Evolutionary conservation across 2,888 invertebrate species (phyloP).

Genomic region (Brachyopa scutellaris): DNA sequence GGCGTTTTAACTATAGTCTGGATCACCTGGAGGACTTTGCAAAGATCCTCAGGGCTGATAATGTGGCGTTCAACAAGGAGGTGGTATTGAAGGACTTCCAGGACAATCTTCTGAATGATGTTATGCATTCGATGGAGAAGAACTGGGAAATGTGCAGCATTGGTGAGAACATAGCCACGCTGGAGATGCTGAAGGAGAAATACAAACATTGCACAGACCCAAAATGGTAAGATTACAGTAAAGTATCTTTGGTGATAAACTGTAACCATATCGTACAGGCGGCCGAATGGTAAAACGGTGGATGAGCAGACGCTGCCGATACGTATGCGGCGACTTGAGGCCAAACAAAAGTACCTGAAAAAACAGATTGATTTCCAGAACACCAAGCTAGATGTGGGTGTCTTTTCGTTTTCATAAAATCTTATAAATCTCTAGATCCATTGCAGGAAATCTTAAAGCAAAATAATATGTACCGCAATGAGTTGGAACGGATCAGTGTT

Average conservation of each 20-base stretch:
- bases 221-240: slow-evolving; percentile 72
- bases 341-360: slow-evolving; percentile 72
- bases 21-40: slow-evolving; percentile 74
- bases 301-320: slow-evolving; percentile 74
- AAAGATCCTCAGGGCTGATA: slow-evolving; percentile 71
- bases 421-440: neutral
- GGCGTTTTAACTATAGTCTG: slow-evolving; percentile 30
- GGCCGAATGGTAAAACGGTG: slow-evolving; percentile 73
- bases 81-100: slow-evolving; percentile 68
- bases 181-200: slow-evolving; percentile 75
- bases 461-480: slow-evolving; percentile 47
- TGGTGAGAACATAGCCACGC: slow-evolving; percentile 69
- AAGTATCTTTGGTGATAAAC: neutral
- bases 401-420: neutral
- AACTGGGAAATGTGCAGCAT: slow-evolving; percentile 74
- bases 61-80: slow-evolving; percentile 67
- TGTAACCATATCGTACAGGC: slow-evolving; percentile 68
- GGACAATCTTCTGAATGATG: slow-evolving; percentile 63
- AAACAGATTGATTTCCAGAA: slow-evolving; percentile 74
- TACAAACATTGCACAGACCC: slow-evolving; percentile 71
- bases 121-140: slow-evolving; percentile 67
- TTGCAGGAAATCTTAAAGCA: slow-evolving; percentile 49
- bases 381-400: slow-evolving; percentile 68
- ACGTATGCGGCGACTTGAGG: slow-evolving; percentile 74
- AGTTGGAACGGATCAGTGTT: slow-evolving; percentile 24